Base-by-base conservation (phyloP, 2,797 vertebrate species). In the Echiichthys vipera region DNA sequence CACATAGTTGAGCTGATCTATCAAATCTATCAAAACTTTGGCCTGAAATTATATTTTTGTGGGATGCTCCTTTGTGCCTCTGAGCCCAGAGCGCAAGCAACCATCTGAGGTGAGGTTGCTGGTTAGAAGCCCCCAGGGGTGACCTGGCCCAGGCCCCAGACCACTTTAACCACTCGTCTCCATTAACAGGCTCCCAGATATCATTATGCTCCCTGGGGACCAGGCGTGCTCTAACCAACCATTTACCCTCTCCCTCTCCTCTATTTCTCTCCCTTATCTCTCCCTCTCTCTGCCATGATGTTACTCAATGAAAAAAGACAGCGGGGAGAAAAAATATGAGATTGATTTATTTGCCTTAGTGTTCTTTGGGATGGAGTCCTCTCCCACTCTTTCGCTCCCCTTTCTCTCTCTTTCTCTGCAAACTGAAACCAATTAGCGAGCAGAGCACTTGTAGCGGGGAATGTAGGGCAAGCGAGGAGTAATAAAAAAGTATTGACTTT, bases 401-500 rank as follows among this genome's bases (percentile, higher is more conserved):
- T 82, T 74, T 83, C 88, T 94, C 91, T 89, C 86, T 88, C 85
- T 84, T 86, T 90, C 86, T 85, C 71, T 92, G 84, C 91, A 93
- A 95, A 95, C 95, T 95, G 95, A 96, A 96, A 96, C 93, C 95
- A 96, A 95, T 96, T 96, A 96, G 95, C 79, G 89, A 92, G 91
- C 85, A 91, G 93, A 95, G 94, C 95, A 95, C 95, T 95, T 95
- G 95, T 95, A 95, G 94, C 92, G 86, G 93, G 93, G 93, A 97
- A 96, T 95, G 95, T 96, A 96, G 95, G 95, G 95, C 94, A 97
- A 91, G 94, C 93, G 93, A 93, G 93, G 94, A 95, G 95, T 97
- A 96, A 96, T 96, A 96, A 96, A 96, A 96, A 96, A 96, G 95
- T 96, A 96, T 95, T 95, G 95, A 95, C 95, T 97, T 97, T 97